Base-by-base conservation (phyloP, 2,888 invertebrate genomes). In the Schizotus pectinicornis region DNA sequence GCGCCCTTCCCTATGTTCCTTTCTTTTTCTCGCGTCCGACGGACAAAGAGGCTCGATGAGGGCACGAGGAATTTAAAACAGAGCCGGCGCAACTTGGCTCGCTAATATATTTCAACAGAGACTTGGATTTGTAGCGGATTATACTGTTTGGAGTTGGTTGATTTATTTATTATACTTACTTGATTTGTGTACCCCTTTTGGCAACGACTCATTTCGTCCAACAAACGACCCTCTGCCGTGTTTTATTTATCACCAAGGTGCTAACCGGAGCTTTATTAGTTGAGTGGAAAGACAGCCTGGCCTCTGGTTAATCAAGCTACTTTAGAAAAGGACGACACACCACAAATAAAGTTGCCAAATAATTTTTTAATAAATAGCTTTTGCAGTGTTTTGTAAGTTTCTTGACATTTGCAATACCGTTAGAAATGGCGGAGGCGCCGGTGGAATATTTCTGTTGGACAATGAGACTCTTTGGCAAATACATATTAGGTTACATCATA, bases 161-260 rank as follows among this genome's bases (percentile, higher is more conserved):
- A 71, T 71, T 71, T 70, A 72, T 72, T 52, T 64, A 67, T 72
- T 67, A 64, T 62, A 65, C 67, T 69, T 67, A 62, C 65, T 65
- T 70, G 70, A 72, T 71, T 70, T 70, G 70, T 69, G 68, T 69
- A 65, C 67, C 54, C 54, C 62, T 62, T 67, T 61, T 56, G 61
- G 62, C 59, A 67, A 67, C 64, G 65, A 58, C 64, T 62, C 68
- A 64, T 68, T 68, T 63, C 62, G 53, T 53, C 61, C 50, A 57
- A 56, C 56, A 46, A 56, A 51, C 50, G 35, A 56, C 51, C 56
- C 56, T 34, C 30, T 36, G 45, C 50, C 45, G 45, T 56, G 50
- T 56, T 56, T 50, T 46, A 50, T 51, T 56, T 56, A 56, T 41
- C 60, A 37, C 60, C 51, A 60, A 56, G 60, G 56, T 60, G 55